Evolutionary conservation across 2,113 vertebrate genomes (phyloP).

Genomic region (Uropsilus gracilis): DNA sequence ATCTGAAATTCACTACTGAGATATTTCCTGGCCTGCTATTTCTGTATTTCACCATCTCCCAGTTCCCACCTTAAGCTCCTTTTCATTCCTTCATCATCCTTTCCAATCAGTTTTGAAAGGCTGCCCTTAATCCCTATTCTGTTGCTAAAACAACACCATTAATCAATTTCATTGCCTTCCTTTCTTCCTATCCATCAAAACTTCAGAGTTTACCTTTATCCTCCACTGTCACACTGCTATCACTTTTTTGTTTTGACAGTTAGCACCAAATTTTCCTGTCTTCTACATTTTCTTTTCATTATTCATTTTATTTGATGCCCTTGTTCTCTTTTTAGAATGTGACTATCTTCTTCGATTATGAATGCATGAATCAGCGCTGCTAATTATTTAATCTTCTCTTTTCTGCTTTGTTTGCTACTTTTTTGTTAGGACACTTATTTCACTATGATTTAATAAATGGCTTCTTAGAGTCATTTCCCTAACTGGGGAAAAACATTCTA

Average conservation of each 20-base stretch:
- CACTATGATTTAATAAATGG: background rate
- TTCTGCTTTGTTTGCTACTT: background rate
- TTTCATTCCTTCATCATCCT: constrained; percentile 10
- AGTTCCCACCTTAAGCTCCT: background rate
- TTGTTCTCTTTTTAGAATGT: background rate
- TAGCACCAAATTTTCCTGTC: background rate
- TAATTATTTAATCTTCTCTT: background rate
- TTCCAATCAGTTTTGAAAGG: constrained; percentile 47
- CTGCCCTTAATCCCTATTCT: constrained; percentile 17
- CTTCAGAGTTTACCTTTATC: constrained; percentile 17
- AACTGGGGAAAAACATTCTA: background rate
- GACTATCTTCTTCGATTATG: background rate
- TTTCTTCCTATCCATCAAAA: constrained; percentile 35
- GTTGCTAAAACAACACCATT: constrained; percentile 45
- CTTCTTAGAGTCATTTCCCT: background rate
- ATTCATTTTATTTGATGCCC: background rate
- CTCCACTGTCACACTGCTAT: background rate
- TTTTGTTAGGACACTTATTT: constrained; percentile 7
- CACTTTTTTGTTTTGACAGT: constrained; percentile 15
- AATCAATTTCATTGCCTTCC: constrained; percentile 43
- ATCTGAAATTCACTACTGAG: background rate
- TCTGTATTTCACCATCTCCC: constrained; percentile 18
- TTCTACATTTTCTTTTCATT: background rate
- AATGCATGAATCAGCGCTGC: background rate
- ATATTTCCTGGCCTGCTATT: background rate